Conservation (phyloP, 2,113 vertebrate species). For the Sisor rabdophorus region DNA sequence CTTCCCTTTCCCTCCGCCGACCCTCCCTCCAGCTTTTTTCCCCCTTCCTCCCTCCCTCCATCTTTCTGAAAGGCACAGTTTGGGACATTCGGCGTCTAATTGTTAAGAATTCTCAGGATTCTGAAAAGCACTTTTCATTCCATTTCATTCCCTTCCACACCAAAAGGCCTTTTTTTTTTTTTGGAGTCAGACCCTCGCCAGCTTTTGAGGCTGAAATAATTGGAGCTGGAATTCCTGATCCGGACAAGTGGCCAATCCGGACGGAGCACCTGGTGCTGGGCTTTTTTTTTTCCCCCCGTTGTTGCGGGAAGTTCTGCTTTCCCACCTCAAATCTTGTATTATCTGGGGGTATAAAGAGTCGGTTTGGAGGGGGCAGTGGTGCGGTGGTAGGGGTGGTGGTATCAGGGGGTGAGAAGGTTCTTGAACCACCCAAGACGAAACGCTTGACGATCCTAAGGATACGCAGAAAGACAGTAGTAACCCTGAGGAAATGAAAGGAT, state of each 20-base stretch:
- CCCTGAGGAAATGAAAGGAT: slow-evolving; percentile 42
- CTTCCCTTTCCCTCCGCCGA: background rate
- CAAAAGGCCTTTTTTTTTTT: slow-evolving; percentile 50
- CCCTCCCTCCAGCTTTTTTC: background rate
- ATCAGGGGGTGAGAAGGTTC: background rate
- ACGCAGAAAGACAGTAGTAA: slow-evolving; percentile 19
- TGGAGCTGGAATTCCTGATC: slow-evolving; percentile 47
- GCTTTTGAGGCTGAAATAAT: slow-evolving; percentile 57
- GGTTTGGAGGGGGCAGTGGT: slow-evolving; percentile 4
- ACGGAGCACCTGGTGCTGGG: slow-evolving; percentile 50
- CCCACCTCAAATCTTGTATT: slow-evolving; percentile 34
- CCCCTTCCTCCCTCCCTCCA: background rate
- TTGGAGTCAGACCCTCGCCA: slow-evolving; percentile 35
- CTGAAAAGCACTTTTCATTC: slow-evolving; percentile 58
- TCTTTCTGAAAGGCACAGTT: slow-evolving; percentile 38
- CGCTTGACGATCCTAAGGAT: slow-evolving; percentile 29
- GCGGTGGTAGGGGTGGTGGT: background rate
- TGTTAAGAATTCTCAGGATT: slow-evolving; percentile 49
- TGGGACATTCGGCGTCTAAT: slow-evolving; percentile 42
- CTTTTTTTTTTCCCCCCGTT: slow-evolving; percentile 12
- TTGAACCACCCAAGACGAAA: slow-evolving; percentile 42
- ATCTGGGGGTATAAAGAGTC: slow-evolving; percentile 25
- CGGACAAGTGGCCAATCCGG: slow-evolving; percentile 46
- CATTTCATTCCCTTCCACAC: slow-evolving; percentile 55
- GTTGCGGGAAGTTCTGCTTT: slow-evolving; percentile 26